Conservation (phyloP, 2,113 vertebrate genomes). For the Saimiri boliviensis region DNA sequence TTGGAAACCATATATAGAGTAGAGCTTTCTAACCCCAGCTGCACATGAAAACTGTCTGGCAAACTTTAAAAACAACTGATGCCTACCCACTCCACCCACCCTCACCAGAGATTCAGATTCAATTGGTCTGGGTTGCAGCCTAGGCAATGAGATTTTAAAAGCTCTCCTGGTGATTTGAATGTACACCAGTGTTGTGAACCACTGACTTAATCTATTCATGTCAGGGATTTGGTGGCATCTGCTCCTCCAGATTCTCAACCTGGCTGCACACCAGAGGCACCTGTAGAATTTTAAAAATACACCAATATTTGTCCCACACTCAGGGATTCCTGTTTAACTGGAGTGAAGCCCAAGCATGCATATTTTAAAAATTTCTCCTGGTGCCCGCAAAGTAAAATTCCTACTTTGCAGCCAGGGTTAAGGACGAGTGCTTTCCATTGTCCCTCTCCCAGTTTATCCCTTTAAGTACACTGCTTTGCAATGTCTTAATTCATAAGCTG, state of each 20-base stretch:
- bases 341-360: background rate
- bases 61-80: background rate
- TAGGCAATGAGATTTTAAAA: background rate
- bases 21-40: background rate
- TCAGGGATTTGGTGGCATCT: background rate
- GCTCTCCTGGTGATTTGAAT: background rate
- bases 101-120: background rate
- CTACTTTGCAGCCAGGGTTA: background rate
- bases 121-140: background rate
- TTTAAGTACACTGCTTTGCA: background rate
- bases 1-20: background rate
- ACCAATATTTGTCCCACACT: background rate
- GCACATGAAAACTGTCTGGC: background rate
- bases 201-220: background rate
- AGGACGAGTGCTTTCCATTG: background rate
- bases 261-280: background rate
- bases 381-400: background rate
- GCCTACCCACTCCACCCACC: background rate
- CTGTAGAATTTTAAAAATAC: background rate
- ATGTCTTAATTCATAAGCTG: background rate
- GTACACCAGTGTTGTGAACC: background rate
- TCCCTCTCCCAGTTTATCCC: background rate
- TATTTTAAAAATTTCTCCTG: background rate
- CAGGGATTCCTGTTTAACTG: background rate
- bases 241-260: background rate